A percentile compares a stretch with the other conserved stretches of the same genome.
Evolutionary conservation across 2,113 vertebrate species (phyloP).

Genomic region (Tympanuchus pallidicinctus): DNA sequence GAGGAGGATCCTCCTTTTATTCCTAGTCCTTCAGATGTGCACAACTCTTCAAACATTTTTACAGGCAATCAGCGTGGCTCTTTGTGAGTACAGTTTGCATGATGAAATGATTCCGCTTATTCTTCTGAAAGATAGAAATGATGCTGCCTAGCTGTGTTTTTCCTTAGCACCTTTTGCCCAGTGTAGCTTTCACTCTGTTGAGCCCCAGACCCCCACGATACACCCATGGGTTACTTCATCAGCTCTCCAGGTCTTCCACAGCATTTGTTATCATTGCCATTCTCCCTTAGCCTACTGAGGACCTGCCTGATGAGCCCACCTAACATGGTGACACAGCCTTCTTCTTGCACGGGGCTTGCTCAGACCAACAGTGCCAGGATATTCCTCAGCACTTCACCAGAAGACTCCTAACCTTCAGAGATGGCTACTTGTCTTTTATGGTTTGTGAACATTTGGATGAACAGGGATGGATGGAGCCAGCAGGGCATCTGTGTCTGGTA

Average conservation of each 20-base stretch:
- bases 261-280: neutral
- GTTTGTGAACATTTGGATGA: neutral
- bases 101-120: neutral
- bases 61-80: neutral
- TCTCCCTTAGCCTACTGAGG: neutral
- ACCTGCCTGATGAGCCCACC: neutral
- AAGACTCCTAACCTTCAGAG: neutral
- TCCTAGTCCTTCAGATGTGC: neutral
- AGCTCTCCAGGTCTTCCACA: neutral
- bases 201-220: neutral
- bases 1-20: slow-evolving; percentile 37
- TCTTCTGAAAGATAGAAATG: neutral
- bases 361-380: neutral
- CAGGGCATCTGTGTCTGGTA: neutral
- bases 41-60: slow-evolving; percentile 5
- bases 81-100: neutral
- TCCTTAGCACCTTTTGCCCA: neutral
- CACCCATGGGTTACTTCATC: neutral
- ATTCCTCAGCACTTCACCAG: rapidly evolving
- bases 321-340: neutral
- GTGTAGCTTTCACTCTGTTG: neutral
- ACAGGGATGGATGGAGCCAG: neutral
- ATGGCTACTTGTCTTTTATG: neutral
- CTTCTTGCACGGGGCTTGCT: neutral
- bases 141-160: neutral